These are phyloP conservation scores for Drosophila rubida DNA, from an alignment of 2,888 invertebrate species.

Conservation along the genomic window DNA sequence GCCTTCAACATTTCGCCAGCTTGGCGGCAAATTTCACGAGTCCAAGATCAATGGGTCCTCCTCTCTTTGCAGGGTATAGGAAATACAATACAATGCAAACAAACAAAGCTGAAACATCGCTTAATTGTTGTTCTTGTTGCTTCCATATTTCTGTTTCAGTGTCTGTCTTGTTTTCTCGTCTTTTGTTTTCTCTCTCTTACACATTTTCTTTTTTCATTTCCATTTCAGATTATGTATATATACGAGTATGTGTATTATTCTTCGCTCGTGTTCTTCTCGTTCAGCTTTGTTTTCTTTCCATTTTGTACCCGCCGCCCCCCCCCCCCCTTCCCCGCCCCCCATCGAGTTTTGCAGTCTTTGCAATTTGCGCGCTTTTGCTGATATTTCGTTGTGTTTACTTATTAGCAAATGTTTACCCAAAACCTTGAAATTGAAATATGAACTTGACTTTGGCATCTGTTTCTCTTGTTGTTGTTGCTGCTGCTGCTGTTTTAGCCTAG, in stretches of 20 bases:
- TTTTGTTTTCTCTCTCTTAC: constrained; percentile 22
- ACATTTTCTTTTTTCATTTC: constrained; percentile 15
- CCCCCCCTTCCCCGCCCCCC: too few relatives aligned
- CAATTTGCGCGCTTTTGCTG: constrained; percentile 26
- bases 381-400: constrained; percentile 42
- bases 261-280: neutral
- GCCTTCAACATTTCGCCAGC: neutral
- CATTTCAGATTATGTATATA: constrained; percentile 1
- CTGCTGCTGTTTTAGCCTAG: constrained; percentile 33
- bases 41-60: neutral
- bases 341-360: constrained; percentile 34
- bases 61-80: neutral
- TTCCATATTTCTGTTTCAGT: constrained; percentile 10
- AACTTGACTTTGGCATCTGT: constrained; percentile 71
- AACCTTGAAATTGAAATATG: constrained; percentile 75
- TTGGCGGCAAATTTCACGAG: neutral
- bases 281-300: neutral
- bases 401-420: constrained; percentile 63
- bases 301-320: too few relatives aligned
- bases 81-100: neutral
- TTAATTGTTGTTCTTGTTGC: constrained; percentile 15
- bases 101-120: constrained; percentile 14
- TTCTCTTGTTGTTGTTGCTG: constrained; percentile 20
- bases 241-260: neutral
- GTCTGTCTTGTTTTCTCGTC: constrained; percentile 6